phyloP scores from a whole-genome alignment of 2,797 vertebrate genomes.

The Molossus molossus region DNA sequence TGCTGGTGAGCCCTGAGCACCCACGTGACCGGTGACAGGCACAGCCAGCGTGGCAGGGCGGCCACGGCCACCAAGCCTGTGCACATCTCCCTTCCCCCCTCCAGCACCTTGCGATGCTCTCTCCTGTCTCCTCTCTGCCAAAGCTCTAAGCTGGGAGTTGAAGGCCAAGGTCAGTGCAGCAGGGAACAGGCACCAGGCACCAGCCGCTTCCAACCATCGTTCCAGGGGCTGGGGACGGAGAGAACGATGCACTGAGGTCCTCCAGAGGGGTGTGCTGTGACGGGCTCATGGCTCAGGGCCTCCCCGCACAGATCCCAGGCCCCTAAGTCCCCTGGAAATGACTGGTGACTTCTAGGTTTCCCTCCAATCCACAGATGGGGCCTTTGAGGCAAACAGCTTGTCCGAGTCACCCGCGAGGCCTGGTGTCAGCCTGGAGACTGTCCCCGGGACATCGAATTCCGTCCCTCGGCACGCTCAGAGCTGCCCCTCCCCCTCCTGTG shows the following conservation, averaged over 20 bases:
- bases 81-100: neutral
- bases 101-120: neutral
- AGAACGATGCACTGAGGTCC: neutral
- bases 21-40: rapidly evolving
- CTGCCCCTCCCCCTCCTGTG: neutral
- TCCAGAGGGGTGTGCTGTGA: neutral
- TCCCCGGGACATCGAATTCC: constrained; percentile 50
- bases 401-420: constrained; percentile 66
- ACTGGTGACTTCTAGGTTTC: constrained; percentile 40
- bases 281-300: neutral
- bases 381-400: constrained; percentile 22
- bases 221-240: neutral
- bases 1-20: neutral
- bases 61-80: neutral
- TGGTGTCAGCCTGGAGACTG: constrained; percentile 33
- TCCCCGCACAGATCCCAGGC: neutral
- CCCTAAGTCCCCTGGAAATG: constrained; percentile 66
- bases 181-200: neutral
- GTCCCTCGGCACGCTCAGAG: neutral
- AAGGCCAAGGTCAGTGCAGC: neutral
- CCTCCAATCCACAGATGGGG: constrained; percentile 1
- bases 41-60: neutral
- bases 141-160: neutral
- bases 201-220: neutral
- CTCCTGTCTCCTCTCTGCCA: neutral